Evolutionary conservation across 1,140 invertebrate genomes (phyloP).

Genomic region (Drosophila eugracilis): DNA sequence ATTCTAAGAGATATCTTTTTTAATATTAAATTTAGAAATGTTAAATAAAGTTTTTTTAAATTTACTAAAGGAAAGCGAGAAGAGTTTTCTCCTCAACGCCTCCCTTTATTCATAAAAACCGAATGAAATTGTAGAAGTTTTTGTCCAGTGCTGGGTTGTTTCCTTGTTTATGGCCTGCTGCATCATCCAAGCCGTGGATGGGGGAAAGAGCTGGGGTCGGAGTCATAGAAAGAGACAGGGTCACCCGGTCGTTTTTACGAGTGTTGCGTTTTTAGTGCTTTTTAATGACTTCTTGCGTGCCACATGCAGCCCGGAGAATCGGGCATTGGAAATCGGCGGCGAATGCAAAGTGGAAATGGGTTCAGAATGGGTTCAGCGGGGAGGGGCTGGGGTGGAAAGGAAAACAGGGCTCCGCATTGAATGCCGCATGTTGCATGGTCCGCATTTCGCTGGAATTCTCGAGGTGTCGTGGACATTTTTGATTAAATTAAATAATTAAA

Average conservation of each 20-base stretch:
- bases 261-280: conserved; percentile 63
- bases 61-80: no score
- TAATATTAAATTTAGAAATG: no score
- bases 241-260: conserved; percentile 40
- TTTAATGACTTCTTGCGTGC: conserved; percentile 78
- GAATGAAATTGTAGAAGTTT: no score
- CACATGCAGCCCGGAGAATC: conserved; percentile 63
- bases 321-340: conserved; percentile 37
- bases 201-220: background rate
- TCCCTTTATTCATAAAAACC: no score
- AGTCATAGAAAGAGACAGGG: background rate
- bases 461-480: conserved; percentile 58
- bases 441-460: conserved; percentile 49
- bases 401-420: conserved; percentile 11
- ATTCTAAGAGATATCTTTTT: no score
- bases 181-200: conserved; percentile 37
- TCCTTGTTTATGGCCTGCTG: conserved; percentile 61
- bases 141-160: conserved; percentile 1
- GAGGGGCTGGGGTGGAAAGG: conserved; percentile 1
- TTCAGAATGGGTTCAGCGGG: background rate
- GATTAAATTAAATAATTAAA: conserved; percentile 54
- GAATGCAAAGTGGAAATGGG: conserved; percentile 50
- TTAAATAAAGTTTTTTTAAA: no score
- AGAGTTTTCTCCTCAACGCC: no score
- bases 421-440: conserved; percentile 30